Evolutionary conservation across 2,888 invertebrate genomes (phyloP), one percentile per base, ranked within the genome.

Genomic region (Andrena chrysosceles): DNA sequence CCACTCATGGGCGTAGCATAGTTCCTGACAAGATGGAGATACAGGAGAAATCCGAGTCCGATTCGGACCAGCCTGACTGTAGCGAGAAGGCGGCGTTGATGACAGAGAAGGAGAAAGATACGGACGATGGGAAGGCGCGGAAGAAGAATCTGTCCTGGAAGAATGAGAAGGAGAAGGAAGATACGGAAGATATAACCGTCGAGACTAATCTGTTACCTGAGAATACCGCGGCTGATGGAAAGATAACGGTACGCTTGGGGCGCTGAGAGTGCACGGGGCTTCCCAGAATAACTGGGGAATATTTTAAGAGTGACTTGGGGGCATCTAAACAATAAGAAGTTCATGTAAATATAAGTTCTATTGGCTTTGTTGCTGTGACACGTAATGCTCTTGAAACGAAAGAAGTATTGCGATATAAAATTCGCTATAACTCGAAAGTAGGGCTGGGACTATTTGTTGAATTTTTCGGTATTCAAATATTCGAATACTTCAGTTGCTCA

Each of bases 101-200:
- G 92, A 87, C 77, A 2, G 91, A 92, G 4, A 92, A 91, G 63
- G 72, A 83, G 0, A 90, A 88, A 48, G 86, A 85, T 2, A 91
- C 91, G 59, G 88, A 91, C n/a, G 90, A 91, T 93, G 90, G 76
- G 56, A 79, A 64, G 70, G 63, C 67, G 16, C 88, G 92, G 4
- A 94, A 94, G 85, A 94, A 94, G 77, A 94, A 93, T 69, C 85
- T 94, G 26, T 93, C 94, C 0, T 94, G 94, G 94, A 94, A 94
- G 72, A 91, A 87, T 42, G 92, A 93, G 23, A 90, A 8, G 52
- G 90, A 85, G 35, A 91, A 89, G 42, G 91, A 90, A 42, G 91
- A 91, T 29, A 80, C 86, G 1, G 94, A 94, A 80, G 93, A 94
- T 54, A 93, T 93, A 8, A 94, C 94, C 2, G 94, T 94, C 2